A percentile compares a stretch with the other conserved stretches of the same genome.
phyloP scores from a whole-genome alignment of 92 coral and sea anemone genomes.

The Palythoa grandiflora region DNA sequence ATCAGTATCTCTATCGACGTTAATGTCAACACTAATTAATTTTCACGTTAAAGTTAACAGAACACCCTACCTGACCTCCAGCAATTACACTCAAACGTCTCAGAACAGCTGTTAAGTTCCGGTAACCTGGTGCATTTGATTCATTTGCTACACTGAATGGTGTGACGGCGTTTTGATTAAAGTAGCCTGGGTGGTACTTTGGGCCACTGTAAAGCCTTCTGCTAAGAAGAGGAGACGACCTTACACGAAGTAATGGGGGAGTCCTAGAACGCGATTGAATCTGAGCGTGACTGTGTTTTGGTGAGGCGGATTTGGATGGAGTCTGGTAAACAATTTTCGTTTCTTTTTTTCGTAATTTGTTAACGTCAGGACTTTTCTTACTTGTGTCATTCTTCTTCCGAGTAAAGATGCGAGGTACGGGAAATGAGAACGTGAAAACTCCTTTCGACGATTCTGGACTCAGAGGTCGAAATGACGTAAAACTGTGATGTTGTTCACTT shows the following conservation, averaged over 20 bases:
- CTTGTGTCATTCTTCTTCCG: slow-evolving; percentile 68
- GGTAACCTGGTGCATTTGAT: slow-evolving; percentile 64
- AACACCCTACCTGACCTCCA: slow-evolving; percentile 73
- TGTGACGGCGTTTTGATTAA: slow-evolving; percentile 35
- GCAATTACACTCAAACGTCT: slow-evolving; percentile 80
- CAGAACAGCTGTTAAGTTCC: slow-evolving; percentile 79
- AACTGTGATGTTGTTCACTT: slow-evolving; percentile 62
- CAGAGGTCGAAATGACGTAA: slow-evolving; percentile 93
- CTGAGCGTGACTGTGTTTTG: not conserved
- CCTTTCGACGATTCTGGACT: slow-evolving; percentile 86
- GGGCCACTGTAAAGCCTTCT: slow-evolving; percentile 24
- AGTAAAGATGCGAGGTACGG: slow-evolving; percentile 57
- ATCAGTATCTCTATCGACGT: not conserved
- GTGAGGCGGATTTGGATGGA: not conserved
- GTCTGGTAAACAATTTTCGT: slow-evolving; percentile 26
- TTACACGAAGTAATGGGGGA: slow-evolving; percentile 54
- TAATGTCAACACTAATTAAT: not conserved
- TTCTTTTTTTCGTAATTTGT: slow-evolving; percentile 37
- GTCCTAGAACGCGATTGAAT: not conserved
- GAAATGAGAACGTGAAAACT: slow-evolving; percentile 64
- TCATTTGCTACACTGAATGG: slow-evolving; percentile 41
- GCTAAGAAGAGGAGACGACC: slow-evolving; percentile 77
- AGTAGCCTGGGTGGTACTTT: slow-evolving; percentile 14
- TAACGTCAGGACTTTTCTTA: slow-evolving; percentile 38
- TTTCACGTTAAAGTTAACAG: not conserved